Base-by-base conservation (phyloP, 2,113 vertebrate genomes). In the Mugil cephalus region DNA sequence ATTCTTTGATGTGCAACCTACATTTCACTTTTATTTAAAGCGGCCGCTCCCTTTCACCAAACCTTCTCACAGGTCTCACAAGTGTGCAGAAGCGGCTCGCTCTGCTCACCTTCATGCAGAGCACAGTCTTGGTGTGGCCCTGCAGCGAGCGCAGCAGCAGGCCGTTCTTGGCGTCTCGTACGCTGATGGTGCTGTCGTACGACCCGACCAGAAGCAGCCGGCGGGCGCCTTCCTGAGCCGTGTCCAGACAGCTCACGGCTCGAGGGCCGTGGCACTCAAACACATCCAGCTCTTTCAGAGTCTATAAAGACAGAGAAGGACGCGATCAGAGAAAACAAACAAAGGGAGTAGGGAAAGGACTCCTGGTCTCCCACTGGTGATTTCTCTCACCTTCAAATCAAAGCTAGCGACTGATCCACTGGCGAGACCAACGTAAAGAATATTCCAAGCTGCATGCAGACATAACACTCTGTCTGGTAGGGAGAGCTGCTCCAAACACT, bases 251-350 rank as follows among this genome's bases (percentile, higher is more conserved):
- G 92, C 98, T 99, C 62, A 99, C 95, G 0, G 96, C 98, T 42
- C 97, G 91, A 0, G 97, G 97, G 35, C 96, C 95, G 0, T 99
- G 98, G 82, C 98, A 99, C 50, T 99, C 97, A 21, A 99, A 97
- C 71, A 94, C 84, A 59, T 98, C 96, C 36, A 97, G 79, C 69
- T 91, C 91, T 77, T 95, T 97, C 89, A 96, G 95, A 43, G 89
- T 97, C 98, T 99, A 63, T 64, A 13, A 34, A 76, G 64, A 62
- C 51, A 38, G 30, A 19, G 17, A 17, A 18, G 7, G 3, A 19
- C 6, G 19, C n/a, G 15, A 36, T 6, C 4, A 13, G n/a, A 38
- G n/a, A 30, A 15, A 30, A 17, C 8, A 70, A 38, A 10, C 43
- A 18, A 46, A 11, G 4, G 17, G 4, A 14, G 14, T 11, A 6